Percentiles rank a stretch among this genome's conserved stretches.
Conservation (phyloP, 2,888 invertebrate genomes). For the Corbicula japonica region DNA sequence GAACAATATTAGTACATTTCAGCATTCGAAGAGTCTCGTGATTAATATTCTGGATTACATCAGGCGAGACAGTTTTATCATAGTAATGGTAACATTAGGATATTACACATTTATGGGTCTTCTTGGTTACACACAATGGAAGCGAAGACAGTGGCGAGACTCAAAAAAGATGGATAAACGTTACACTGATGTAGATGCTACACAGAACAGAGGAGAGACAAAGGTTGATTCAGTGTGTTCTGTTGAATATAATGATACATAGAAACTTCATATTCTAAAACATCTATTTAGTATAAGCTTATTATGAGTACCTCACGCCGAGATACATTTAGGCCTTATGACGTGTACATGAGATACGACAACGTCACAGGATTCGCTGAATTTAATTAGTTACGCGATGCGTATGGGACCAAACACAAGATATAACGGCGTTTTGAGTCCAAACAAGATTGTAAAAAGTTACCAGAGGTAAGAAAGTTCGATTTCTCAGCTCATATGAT, state of each 20-base stretch:
- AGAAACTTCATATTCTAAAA: no score
- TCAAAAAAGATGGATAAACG: conserved; percentile 21
- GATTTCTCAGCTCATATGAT: no score
- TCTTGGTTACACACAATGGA: conserved; percentile 68
- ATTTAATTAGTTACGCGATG: no score
- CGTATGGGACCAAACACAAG: no score
- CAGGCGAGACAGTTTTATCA: conserved; percentile 64
- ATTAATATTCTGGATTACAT: conserved; percentile 68
- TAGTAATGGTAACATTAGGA: conserved; percentile 60
- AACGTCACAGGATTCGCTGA: no score
- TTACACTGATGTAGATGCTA: conserved; percentile 1
- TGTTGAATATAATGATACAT: conserved; percentile 50
- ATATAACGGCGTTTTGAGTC: no score
- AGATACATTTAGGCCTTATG: no score
- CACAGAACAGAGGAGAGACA: conserved; percentile 49
- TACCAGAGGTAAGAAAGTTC: no score
- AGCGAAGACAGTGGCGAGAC: conserved; percentile 50
- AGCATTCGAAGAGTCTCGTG: conserved; percentile 65
- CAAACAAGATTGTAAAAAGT: no score
- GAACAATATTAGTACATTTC: conserved; percentile 50
- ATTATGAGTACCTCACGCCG: no score
- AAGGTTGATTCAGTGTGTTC: conserved; percentile 54
- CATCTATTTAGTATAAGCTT: no score
- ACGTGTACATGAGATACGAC: no score
- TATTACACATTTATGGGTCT: conserved; percentile 62